Evolutionary conservation across 92 coral and sea anemone species (phyloP), one percentile per base, ranked within the genome.

Genomic region (Porites evermanni): DNA sequence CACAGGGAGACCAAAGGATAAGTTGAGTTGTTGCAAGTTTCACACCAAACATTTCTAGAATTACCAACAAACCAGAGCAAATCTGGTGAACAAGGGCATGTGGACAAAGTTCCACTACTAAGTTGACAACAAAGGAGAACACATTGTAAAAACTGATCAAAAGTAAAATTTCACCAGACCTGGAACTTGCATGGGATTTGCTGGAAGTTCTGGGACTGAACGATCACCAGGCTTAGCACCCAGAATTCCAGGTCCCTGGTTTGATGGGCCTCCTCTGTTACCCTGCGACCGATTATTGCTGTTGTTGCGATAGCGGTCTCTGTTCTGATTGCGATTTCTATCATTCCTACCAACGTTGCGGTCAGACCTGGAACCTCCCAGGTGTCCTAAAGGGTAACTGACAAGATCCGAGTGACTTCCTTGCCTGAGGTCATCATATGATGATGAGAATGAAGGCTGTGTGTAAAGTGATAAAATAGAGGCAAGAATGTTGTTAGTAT

Each of bases 151-250:
- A 70, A 73, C 59, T 67, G 79, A 59, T 65, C 63, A 72, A 53
- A 72, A 53, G 74, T 70, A 80, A 61, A 84, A 24, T 54, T 26
- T 72, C 82, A 90, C 70, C 93, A 90, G 93, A 90, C 93, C 93
- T 89, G 84, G 89, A 67, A 89, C 74, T 79, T 87, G 82, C 79
- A 87, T 75, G 80, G 89, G 81, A 60, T 81, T 70, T 16, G 88
- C 77, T 19, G 93, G 84, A 9, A 88, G 67, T 67, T 86, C 74
- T 60, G 91, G 89, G 50, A 87, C 85, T 66, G 83, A 54, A 17
- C 86, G 90, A 29, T 91, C 96, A 54, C 98, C 98, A 65, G 98
- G 98, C 90, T 95, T 95, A 72, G 98, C 98, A 72, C 98, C 98
- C 71, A 95, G 86, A 70, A 95, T 95, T 84, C 98, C 98, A 56